Conservation (phyloP, 2,113 vertebrate genomes). For the Periophthalmus modestus region DNA sequence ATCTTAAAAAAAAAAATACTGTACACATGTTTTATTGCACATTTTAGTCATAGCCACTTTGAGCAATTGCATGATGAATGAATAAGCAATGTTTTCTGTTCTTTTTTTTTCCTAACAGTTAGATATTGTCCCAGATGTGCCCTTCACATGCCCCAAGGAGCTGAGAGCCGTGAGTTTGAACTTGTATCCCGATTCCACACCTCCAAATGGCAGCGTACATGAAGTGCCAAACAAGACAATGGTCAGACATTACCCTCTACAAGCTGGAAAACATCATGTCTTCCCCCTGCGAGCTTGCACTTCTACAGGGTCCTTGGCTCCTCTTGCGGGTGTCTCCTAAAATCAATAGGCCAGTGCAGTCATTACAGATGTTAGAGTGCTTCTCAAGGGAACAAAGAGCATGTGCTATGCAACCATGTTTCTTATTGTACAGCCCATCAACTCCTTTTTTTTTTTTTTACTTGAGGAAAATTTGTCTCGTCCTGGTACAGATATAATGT, state of each 20-base stretch:
- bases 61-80: no score
- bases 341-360: constrained; percentile 9
- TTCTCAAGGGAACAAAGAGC: not conserved
- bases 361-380: constrained; percentile 7
- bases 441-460: not conserved
- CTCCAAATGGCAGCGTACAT: not conserved
- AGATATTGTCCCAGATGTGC: no score
- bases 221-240: not conserved
- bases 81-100: no score
- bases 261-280: not conserved
- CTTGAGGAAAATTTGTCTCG: no score
- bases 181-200: not conserved
- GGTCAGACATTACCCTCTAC: not conserved
- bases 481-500: no score
- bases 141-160: no score
- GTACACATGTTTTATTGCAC: no score
- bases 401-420: not conserved
- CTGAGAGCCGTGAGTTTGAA: no score
- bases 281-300: not conserved
- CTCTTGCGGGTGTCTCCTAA: not conserved
- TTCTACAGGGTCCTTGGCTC: not conserved
- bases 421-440: no score
- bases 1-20: no score
- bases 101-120: no score
- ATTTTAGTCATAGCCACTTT: no score